Percentiles rank a stretch among this genome's conserved stretches.
phyloP scores from a whole-genome alignment of 2,797 vertebrate genomes.

The Leptatherina wallacei region DNA sequence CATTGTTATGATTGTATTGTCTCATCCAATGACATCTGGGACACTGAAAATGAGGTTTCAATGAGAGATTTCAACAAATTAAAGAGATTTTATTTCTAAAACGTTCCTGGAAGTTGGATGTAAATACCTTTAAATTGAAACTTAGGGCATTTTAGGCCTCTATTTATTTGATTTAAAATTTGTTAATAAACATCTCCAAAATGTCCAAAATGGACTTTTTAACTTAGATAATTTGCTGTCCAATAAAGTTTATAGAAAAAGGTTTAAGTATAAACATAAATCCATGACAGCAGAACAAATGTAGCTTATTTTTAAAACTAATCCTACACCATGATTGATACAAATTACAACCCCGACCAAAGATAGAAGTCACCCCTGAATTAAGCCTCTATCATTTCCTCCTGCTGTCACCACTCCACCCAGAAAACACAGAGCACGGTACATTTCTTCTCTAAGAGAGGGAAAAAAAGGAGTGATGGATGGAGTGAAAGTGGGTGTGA shows the following conservation, averaged over 20 bases:
- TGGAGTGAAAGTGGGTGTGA: conserved; percentile 57
- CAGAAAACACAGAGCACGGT: conserved; percentile 27
- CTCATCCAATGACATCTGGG: not conserved
- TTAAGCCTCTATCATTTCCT: conserved; percentile 10
- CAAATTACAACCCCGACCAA: not conserved
- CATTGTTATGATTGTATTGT: not conserved
- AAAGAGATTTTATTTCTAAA: not conserved
- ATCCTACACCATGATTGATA: not conserved
- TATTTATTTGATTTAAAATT: not conserved
- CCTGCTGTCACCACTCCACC: conserved; percentile 15
- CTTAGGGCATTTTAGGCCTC: too few species aligned
- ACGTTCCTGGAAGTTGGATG: not conserved
- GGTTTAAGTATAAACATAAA: not conserved
- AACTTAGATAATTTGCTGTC: not conserved
- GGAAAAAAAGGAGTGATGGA: conserved; percentile 37
- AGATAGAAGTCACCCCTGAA: conserved; percentile 17
- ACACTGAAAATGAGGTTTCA: not conserved
- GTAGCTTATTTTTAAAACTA: conserved; percentile 13
- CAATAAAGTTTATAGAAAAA: not conserved
- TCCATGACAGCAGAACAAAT: not conserved
- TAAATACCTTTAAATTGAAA: not conserved
- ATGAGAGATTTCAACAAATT: not conserved
- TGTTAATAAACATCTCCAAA: not conserved
- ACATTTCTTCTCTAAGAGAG: conserved; percentile 29
- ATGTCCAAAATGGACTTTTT: not conserved